These are phyloP conservation scores for Caenorhabditis latens DNA, from an alignment of 1,140 invertebrate genomes.

Conservation along the genomic window DNA sequence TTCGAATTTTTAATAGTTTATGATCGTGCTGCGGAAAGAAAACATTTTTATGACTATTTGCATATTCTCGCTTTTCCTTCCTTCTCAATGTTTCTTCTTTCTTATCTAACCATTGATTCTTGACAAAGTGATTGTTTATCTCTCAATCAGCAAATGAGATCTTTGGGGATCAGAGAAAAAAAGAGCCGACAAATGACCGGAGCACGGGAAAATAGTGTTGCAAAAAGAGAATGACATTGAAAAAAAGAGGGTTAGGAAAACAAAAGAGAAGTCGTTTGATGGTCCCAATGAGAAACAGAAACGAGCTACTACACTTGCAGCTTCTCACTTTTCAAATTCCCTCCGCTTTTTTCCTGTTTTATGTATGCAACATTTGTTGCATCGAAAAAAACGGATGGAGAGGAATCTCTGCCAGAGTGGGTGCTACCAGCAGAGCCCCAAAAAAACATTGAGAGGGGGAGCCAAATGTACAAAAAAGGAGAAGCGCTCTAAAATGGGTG, in stretches of 20 bases:
- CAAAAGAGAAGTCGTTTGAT: constrained; percentile 53
- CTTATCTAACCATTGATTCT: neutral
- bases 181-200: constrained; percentile 41
- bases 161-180: neutral
- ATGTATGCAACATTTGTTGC: constrained; percentile 52
- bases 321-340: constrained; percentile 56
- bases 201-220: constrained; percentile 10
- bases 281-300: constrained; percentile 56
- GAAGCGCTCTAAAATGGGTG: constrained; percentile 30
- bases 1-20: neutral
- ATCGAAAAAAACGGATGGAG: constrained; percentile 39
- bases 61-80: neutral
- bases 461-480: neutral
- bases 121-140: neutral
- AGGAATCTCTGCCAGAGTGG: constrained; percentile 48
- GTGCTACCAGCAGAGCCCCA: constrained; percentile 26
- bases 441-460: constrained; percentile 48
- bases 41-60: neutral
- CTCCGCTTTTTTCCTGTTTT: constrained; percentile 47
- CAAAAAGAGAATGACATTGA: constrained; percentile 41
- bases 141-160: neutral
- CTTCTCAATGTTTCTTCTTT: neutral
- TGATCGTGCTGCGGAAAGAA: neutral
- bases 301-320: constrained; percentile 54
- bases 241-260: constrained; percentile 4